Conservation (phyloP, 2,113 vertebrate species). For the Calidris pygmaea region DNA sequence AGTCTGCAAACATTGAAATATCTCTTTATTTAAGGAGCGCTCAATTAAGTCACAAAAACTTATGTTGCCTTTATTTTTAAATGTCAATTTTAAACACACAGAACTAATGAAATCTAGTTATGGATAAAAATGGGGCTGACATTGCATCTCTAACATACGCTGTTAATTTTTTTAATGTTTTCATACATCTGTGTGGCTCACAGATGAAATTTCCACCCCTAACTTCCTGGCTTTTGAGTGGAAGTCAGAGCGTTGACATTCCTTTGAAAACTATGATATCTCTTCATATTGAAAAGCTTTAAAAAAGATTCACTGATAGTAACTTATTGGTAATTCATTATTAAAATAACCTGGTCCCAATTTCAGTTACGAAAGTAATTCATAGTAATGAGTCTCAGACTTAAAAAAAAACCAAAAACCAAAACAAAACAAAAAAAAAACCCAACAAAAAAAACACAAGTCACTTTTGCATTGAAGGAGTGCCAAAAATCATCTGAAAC, state of each 20-base stretch:
- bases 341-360: neutral
- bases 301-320: neutral
- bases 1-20: slow-evolving; percentile 6
- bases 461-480: neutral
- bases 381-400: neutral
- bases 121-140: slow-evolving; percentile 27
- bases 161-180: slow-evolving; percentile 42
- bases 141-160: slow-evolving; percentile 22
- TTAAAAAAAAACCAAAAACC: neutral
- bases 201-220: slow-evolving; percentile 17
- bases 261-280: slow-evolving; percentile 1
- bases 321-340: neutral
- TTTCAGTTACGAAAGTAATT: neutral
- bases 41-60: slow-evolving; percentile 33
- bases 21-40: slow-evolving; percentile 10
- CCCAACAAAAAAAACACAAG: too few species aligned
- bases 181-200: slow-evolving; percentile 40
- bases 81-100: slow-evolving; percentile 47
- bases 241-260: neutral
- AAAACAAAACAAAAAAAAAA: too few species aligned
- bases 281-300: slow-evolving; percentile 21
- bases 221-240: neutral
- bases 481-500: neutral
- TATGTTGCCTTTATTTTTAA: slow-evolving; percentile 19
- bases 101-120: slow-evolving; percentile 22